Base-by-base conservation (phyloP, 2,888 invertebrate species). In the Lingula anatina region DNA sequence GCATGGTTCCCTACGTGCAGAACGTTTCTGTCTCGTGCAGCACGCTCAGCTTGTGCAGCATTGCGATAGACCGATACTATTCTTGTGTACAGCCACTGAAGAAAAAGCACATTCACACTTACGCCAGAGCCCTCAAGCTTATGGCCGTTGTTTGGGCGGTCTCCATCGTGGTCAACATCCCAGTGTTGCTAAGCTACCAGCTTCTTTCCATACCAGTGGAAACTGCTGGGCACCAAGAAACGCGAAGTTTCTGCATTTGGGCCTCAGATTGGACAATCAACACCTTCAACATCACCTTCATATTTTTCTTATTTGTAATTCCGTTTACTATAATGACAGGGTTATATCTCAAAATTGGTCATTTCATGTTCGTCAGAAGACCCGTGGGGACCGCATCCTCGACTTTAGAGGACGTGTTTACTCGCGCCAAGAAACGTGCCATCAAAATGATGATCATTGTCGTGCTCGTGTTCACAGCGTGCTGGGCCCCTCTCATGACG, bases 401-500 rank as follows among this genome's bases (percentile, higher is more conserved):
- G 27, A 41, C 39, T n/a, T 49, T 26, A 5, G 48, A 56, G n/a
- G 60, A 59, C 39, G 47, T 47, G 5, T 47, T 61, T 3, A 53
- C 58, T 5, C 55, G 57, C 12, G 49, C 60, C 24, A 66, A 65
- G 43, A 55, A 52, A 35, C 58, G 60, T 47, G 68, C 61, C 2
- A 59, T 66, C 20, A 63, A 63, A 50, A 66, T 68, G 65, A 45
- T 68, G 28, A 53, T 65, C 2, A 54, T 57, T 2, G 65, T 65
- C 5, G 59, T 67, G 25, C 43, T 58, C 7, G 49, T 67, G 7
- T 68, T 64, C 44, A 49, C 61, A 3, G 31, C 56, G 9, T 64
- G 64, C 46, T 65, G 66, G 64, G 41, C 60, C 4, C 68, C 68
- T 0, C 39, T 62, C 2, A 51, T 64, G 21, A 36, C 57, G 3